Conservation (phyloP, 2,888 invertebrate species). For the Nycteola revayana region DNA sequence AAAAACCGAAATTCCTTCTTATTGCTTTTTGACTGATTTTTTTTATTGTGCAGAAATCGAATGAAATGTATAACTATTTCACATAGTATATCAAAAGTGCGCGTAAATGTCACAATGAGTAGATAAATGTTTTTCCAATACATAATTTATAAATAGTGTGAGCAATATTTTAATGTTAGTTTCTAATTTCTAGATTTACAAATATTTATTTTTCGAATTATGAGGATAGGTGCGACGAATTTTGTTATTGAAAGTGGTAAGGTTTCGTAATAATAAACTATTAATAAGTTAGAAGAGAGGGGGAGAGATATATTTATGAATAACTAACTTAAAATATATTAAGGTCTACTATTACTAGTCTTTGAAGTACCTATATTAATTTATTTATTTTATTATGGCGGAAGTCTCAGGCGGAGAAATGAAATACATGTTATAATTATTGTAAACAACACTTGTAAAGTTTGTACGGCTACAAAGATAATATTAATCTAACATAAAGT, state of each 20-base stretch:
- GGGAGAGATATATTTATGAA: constrained; percentile 15
- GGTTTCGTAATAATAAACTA: constrained; percentile 13
- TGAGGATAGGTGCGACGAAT: constrained; percentile 19
- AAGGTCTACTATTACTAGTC: background rate
- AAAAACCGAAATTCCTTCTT: constrained; percentile 8
- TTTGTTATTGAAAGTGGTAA: constrained; percentile 16
- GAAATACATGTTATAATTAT: too few species aligned
- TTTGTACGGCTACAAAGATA: too few species aligned
- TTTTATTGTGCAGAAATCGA: too few species aligned
- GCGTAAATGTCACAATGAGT: constrained; percentile 15
- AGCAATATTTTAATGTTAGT: constrained; percentile 29
- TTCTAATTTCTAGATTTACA: constrained; percentile 22
- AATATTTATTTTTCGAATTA: constrained; percentile 12
- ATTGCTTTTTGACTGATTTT: too few species aligned
- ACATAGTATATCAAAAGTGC: constrained; percentile 12
- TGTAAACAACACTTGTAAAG: too few species aligned
- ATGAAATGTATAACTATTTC: too few species aligned
- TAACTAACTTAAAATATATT: constrained; percentile 14
- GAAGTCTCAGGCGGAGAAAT: constrained; percentile 2
- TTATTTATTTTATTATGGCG: constrained; percentile 6
- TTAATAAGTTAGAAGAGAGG: constrained; percentile 19
- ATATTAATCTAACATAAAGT: too few species aligned
- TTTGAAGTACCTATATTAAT: constrained; percentile 10
- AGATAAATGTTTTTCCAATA: constrained; percentile 23
- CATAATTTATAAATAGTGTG: constrained; percentile 19